phyloP scores from a whole-genome alignment of 1,140 invertebrate genomes.

The Pteromalus puparum region DNA sequence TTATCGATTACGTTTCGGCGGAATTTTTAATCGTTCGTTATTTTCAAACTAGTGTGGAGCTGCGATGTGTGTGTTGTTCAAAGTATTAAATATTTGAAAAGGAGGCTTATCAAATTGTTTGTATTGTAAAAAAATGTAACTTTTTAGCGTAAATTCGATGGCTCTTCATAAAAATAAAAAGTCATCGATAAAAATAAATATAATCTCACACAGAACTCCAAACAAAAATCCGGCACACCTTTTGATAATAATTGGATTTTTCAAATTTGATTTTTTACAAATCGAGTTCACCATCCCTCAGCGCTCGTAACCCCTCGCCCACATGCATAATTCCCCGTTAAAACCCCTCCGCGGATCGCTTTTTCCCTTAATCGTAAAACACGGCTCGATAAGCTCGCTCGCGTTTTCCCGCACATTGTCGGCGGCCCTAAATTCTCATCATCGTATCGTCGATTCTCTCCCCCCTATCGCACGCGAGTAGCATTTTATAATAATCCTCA shows the following conservation, averaged over 20 bases:
- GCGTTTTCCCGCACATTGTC: background rate
- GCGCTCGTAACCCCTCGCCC: background rate
- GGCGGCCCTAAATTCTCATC: conserved; percentile 2
- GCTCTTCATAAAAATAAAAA: too few relatives aligned
- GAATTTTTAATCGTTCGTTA: background rate
- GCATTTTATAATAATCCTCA: conserved; percentile 23
- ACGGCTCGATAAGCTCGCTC: background rate
- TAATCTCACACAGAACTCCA: too few relatives aligned
- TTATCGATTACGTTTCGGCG: background rate
- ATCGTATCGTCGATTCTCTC: background rate
- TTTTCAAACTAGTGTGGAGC: background rate
- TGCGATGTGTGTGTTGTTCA: too few relatives aligned
- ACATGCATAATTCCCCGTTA: background rate
- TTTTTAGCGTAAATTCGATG: too few relatives aligned
- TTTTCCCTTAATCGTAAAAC: background rate
- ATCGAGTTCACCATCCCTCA: too few relatives aligned
- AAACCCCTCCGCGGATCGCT: background rate
- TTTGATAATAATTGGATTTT: too few relatives aligned
- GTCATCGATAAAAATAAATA: too few relatives aligned
- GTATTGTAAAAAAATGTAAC: too few relatives aligned
- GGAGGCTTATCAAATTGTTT: too few relatives aligned
- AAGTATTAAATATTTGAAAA: too few relatives aligned
- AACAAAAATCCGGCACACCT: too few relatives aligned
- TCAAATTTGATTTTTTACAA: too few relatives aligned
- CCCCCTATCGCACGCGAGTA: background rate